These are phyloP conservation scores for Liparis tanakae DNA, from an alignment of 2,797 vertebrate species.

Conservation along the genomic window DNA sequence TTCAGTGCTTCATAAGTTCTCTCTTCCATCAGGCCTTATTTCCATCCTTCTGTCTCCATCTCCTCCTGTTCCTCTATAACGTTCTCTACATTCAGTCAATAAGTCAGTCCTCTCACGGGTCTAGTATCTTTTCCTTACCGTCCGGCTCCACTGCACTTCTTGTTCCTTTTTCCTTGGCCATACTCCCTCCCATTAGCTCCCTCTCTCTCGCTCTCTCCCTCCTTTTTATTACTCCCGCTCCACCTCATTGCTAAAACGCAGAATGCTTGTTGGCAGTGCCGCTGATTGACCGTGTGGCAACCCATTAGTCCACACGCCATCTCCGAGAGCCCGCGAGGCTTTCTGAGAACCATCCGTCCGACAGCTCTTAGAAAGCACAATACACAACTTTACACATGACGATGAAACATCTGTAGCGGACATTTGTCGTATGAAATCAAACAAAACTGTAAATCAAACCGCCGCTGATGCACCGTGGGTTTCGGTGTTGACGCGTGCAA, in stretches of 20 bases:
- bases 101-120: background rate
- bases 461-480: too few species aligned
- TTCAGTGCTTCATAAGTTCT: background rate
- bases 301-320: conserved; percentile 51
- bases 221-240: background rate
- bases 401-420: conserved; percentile 25
- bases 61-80: background rate
- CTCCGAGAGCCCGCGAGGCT: conserved; percentile 23
- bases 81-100: conserved; percentile 1
- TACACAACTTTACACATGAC: conserved; percentile 19
- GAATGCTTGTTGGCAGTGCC: conserved; percentile 48
- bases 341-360: conserved; percentile 44
- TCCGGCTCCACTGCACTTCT: background rate
- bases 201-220: conserved; percentile 1
- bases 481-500: too few species aligned
- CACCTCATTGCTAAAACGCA: conserved; percentile 35
- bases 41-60: background rate
- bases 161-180: background rate
- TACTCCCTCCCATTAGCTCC: conserved; percentile 1
- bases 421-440: too few species aligned
- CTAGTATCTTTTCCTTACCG: background rate
- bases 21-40: background rate
- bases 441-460: too few species aligned
- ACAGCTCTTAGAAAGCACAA: conserved; percentile 49
- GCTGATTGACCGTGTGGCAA: conserved; percentile 57